Evolutionary conservation across 2,797 vertebrate species (phyloP), one percentile per base, ranked within the genome.

Genomic region (Carapus acus): DNA sequence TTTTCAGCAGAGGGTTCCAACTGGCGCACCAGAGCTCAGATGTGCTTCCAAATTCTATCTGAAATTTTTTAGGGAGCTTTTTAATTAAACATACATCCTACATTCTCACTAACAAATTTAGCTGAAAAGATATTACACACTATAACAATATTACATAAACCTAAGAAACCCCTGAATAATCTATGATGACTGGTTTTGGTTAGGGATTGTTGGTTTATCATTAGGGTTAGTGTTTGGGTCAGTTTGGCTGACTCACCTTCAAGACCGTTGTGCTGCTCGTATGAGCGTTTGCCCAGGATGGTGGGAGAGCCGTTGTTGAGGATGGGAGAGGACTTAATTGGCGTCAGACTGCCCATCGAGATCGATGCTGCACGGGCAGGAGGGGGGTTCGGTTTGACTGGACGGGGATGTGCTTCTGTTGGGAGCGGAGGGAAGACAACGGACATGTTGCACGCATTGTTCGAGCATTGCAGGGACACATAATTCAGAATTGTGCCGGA

Each of bases 261-360:
- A 62, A 95, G 86, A 54, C 96, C 96, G 21, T 98, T 99, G 89
- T 98, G 96, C 76, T 98, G 96, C 47, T 98, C 96, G 0, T 98
- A 99, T 85, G 83, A 88, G 74, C 96, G 90, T 69, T 99, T 99
- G 62, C 96, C 96, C 78, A 99, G 85, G 83, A 99, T 99, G 77
- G 96, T 97, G 41, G 96, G 96, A 0, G 94, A 99, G 71, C 96
- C 93, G 12, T 91, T 94, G 86, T 96, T 99, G 73, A 99, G 93
- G 75, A 97, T 93, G 27, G 94, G 92, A 0, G 90, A 85, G 17
- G 92, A 80, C 78, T 97, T 97, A 39, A 94, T 91, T 56, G 94
- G 96, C 16, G 93, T 92, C 84, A 96, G 86, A 78, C 81, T 90
- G 68, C 84, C 89, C 22, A 90, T 92, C 43, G 91, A 90, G 63